phyloP scores from a whole-genome alignment of 1,140 invertebrate genomes.

The Cryptotermes secundus region DNA sequence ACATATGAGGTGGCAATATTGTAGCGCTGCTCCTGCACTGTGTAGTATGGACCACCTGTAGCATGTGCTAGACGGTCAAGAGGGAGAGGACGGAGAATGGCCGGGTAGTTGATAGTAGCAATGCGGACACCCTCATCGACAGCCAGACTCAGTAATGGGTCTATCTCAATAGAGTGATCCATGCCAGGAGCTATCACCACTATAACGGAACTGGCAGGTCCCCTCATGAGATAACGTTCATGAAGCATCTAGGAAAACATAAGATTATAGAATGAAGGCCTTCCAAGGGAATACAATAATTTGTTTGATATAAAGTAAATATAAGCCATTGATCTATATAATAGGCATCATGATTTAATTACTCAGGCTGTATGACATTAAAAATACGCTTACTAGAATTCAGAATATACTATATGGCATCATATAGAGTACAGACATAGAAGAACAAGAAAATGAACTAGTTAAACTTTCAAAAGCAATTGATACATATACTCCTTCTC shows the following conservation, averaged over 20 bases:
- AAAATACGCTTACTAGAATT: too few relatives aligned
- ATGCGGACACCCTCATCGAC: slow-evolving; percentile 47
- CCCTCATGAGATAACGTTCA: slow-evolving; percentile 45
- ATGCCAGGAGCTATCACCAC: slow-evolving; percentile 56
- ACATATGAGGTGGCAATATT: slow-evolving; percentile 52
- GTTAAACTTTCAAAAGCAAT: too few relatives aligned
- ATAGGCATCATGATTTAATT: background rate
- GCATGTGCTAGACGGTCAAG: slow-evolving; percentile 51
- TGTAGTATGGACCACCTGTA: slow-evolving; percentile 50
- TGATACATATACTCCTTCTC: too few relatives aligned
- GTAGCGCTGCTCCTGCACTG: slow-evolving; percentile 52
- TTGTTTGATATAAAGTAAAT: slow-evolving; percentile 21
- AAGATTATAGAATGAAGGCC: background rate
- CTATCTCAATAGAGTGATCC: slow-evolving; percentile 40
- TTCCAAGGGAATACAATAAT: slow-evolving; percentile 30
- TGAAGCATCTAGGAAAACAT: slow-evolving; percentile 48
- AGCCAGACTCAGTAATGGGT: slow-evolving; percentile 43
- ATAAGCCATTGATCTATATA: background rate
- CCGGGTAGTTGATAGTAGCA: slow-evolving; percentile 54
- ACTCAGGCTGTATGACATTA: too few relatives aligned
- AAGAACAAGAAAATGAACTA: too few relatives aligned
- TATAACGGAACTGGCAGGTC: slow-evolving; percentile 55
- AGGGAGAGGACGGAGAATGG: slow-evolving; percentile 43
- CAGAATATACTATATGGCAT: too few relatives aligned
- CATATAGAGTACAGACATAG: too few relatives aligned